Base-by-base conservation (phyloP, 2,113 vertebrate genomes). In the Malurus alboscapulatus region DNA sequence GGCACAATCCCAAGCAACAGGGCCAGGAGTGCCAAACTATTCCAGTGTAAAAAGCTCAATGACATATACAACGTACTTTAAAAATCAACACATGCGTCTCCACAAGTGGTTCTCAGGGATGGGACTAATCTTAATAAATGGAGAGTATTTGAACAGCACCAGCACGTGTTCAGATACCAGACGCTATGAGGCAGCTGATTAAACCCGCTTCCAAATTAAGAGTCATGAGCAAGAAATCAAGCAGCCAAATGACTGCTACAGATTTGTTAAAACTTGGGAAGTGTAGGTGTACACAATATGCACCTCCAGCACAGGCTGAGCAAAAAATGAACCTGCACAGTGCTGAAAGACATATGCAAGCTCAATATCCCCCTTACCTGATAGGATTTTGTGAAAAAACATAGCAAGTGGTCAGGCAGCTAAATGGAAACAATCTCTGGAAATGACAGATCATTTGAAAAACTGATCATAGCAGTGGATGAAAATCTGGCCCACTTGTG, bases 251-350 rank as follows among this genome's bases (percentile, higher is more conserved):
- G 68, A 47, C 88, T 90, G 51, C 65, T 66, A 62, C 22, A 66
- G 26, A 44, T 90, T 7, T 77, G 38, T 90, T 67, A 93, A 90
- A 92, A 83, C 63, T 61, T 84, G 44, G 88, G 62, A 88, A 79
- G 45, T 21, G 50, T 76, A 80, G 53, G 51, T 81, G 62, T 75
- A 75, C 22, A 47, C 53, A 89, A 27, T 26, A 84, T 24, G 38
- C 40, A 57, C 36, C 47, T 82, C 40, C 65, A 91, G 51, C 61
- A 84, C 30, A 84, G 29, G 17, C 44, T 91, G 73, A 96, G 73
- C 38, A 42, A 69, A 65, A 88, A 87, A 74, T 27, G 29, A 57
- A 75, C 73, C 40, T 67, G 65, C n/a, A 88, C 8, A 7, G 27
- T 54, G 34, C 57, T 81, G 53, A 58, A 73, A 83, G 47, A 55